Base-by-base conservation (phyloP, 2,797 vertebrate genomes). In the Neoniphon sammara region DNA sequence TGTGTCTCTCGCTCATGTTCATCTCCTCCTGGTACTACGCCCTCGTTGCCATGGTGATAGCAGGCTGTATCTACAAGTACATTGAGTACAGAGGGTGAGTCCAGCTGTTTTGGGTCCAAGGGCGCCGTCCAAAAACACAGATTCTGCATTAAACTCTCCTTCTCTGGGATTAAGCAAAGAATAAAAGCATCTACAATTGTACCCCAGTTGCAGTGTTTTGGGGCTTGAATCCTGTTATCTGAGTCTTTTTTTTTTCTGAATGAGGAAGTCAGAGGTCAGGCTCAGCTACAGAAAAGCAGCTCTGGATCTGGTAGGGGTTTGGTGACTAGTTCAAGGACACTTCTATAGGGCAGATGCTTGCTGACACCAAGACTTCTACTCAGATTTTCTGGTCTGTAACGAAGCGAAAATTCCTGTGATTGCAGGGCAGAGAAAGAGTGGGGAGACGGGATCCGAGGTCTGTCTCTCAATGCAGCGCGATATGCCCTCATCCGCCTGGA, bases 51-150 rank as follows among this genome's bases (percentile, higher is more conserved):
- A 96, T 98, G 90, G 80, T 97, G 70, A 95, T 99, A 46, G 96
- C 97, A 0, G 95, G 96, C 83, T 97, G 96, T 88, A 96, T 98
- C 91, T 99, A 99, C 87, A 99, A 99, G 91, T 99, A 99, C 92
- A 99, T 99, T 70, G 97, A 99, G 89, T 99, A 97, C 91, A 96
- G 95, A 85, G 97, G 97, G 97, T 99, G 86, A 95, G 97, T 90
- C 30, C 34, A 1, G 11, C 30, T 11, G 0, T 7, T n/a, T 54
- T 42, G 4, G 34, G 17, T 4, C 36, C 5, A 23, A 7, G 8
- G 46, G 3, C 25, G 70, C 14, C n/a, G 21, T 30, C 34, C 5
- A 4, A 52, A 59, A 31, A 6, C 3, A 31, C 30, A 31, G 30
- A 31, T 3, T 31, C 30, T 5, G 9, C 31, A 21, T 36, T 9